A percentile compares a stretch with the other conserved stretches of the same genome.
phyloP scores from a whole-genome alignment of 2,113 vertebrate genomes.

The Proteles cristata region DNA sequence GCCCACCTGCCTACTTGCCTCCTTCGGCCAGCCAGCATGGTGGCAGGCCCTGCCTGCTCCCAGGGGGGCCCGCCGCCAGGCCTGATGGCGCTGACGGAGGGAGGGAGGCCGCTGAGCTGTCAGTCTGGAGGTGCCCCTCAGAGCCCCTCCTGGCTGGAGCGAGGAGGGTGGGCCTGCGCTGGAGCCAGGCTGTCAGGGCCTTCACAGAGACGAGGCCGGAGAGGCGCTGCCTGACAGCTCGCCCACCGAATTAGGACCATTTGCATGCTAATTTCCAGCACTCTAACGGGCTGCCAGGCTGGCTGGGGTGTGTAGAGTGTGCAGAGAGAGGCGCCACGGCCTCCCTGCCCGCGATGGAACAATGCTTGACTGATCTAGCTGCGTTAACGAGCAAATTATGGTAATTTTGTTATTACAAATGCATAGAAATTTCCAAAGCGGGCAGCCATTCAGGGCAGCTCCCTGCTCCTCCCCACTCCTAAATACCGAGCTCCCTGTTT shows the following conservation, averaged over 20 bases:
- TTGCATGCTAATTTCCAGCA: slow-evolving; percentile 92
- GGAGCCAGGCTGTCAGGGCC: slow-evolving; percentile 88
- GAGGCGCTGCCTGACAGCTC: slow-evolving; percentile 89
- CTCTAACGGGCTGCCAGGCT: slow-evolving; percentile 88
- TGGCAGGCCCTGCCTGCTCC: slow-evolving; percentile 77
- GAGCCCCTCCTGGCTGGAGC: slow-evolving; percentile 87
- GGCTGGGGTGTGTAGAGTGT: slow-evolving; percentile 76
- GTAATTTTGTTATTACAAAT: slow-evolving; percentile 95
- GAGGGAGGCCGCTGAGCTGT: slow-evolving; percentile 86
- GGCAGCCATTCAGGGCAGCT: slow-evolving; percentile 88
- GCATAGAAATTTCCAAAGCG: slow-evolving; percentile 92
- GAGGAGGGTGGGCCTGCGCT: slow-evolving; percentile 84
- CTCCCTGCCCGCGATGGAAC: slow-evolving; percentile 86
- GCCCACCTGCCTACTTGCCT: background rate
- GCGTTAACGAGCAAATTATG: slow-evolving; percentile 93
- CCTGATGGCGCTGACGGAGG: slow-evolving; percentile 78
- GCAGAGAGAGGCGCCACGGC: slow-evolving; percentile 80
- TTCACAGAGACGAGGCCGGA: slow-evolving; percentile 87
- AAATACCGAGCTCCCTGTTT: slow-evolving; percentile 85
- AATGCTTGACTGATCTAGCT: slow-evolving; percentile 93
- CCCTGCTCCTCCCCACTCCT: slow-evolving; percentile 85
- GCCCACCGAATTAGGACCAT: slow-evolving; percentile 90
- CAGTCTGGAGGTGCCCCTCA: slow-evolving; percentile 88
- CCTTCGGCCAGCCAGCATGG: slow-evolving; percentile 43
- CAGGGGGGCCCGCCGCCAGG: slow-evolving; percentile 74